A percentile compares a stretch with the other conserved stretches of the same genome.
phyloP scores from a whole-genome alignment of 1,140 invertebrate genomes.

The Drosophila ogumai region DNA sequence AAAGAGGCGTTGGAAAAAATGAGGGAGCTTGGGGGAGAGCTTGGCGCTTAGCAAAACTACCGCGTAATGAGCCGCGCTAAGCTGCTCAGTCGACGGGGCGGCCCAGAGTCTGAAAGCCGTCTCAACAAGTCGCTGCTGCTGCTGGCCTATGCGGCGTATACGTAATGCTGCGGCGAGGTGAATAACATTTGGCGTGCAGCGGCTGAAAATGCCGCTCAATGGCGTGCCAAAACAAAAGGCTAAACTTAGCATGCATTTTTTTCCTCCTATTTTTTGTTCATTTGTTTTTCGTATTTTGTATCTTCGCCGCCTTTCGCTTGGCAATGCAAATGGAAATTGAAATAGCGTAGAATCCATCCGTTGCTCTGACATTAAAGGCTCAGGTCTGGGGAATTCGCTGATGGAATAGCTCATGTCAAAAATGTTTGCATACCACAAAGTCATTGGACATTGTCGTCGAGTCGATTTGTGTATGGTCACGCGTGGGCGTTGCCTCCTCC shows the following conservation, averaged over 20 bases:
- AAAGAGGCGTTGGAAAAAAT: neutral
- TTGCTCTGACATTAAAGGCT: constrained; percentile 65
- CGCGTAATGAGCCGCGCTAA: constrained; percentile 47
- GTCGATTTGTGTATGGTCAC: constrained; percentile 44
- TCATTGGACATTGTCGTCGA: constrained; percentile 36
- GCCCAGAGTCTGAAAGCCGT: constrained; percentile 55
- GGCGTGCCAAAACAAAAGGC: constrained; percentile 82
- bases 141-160: constrained; percentile 60
- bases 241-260: constrained; percentile 80
- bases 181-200: constrained; percentile 69
- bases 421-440: constrained; percentile 59
- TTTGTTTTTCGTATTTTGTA: constrained; percentile 20
- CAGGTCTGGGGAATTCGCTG: constrained; percentile 12
- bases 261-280: constrained; percentile 3
- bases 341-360: constrained; percentile 69
- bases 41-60: constrained; percentile 32
- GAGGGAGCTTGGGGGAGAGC: neutral
- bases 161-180: constrained; percentile 70
- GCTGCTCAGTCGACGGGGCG: constrained; percentile 18
- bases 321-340: constrained; percentile 71
- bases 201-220: constrained; percentile 75
- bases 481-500: constrained; percentile 56
- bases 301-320: constrained; percentile 5
- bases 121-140: constrained; percentile 63
- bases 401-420: constrained; percentile 65